Conservation (phyloP, 2,888 invertebrate species). For the Lasiommata megera region DNA sequence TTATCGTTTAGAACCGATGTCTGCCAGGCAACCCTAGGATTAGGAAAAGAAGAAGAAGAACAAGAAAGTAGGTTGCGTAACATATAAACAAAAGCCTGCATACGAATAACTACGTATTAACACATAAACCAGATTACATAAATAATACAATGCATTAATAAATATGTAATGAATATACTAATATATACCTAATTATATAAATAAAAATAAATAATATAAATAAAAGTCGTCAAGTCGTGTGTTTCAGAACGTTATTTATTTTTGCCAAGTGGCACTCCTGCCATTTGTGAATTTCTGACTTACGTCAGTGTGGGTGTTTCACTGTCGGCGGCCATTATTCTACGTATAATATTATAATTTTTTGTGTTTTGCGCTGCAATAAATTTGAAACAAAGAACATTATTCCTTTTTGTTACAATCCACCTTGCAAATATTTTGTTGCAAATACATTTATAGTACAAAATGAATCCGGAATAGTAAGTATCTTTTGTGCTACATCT, state of each 20-base stretch:
- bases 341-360: slow-evolving; percentile 72
- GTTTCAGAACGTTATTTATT: slow-evolving; percentile 61
- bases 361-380: slow-evolving; percentile 63
- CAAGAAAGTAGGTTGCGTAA: too few species aligned
- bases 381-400: slow-evolving; percentile 66
- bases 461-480: slow-evolving; percentile 93
- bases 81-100: too few species aligned
- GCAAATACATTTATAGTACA: slow-evolving; percentile 68
- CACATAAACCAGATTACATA: too few species aligned
- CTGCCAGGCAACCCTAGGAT: too few species aligned
- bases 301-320: slow-evolving; percentile 80
- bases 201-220: too few species aligned
- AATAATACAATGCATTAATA: too few species aligned
- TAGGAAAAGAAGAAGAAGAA: too few species aligned
- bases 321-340: slow-evolving; percentile 77
- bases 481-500: slow-evolving; percentile 73
- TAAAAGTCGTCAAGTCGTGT: too few species aligned
- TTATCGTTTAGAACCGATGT: too few species aligned
- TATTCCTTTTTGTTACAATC: slow-evolving; percentile 54
- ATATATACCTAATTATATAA: too few species aligned
- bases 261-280: slow-evolving; percentile 80
- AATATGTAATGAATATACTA: too few species aligned
- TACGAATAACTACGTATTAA: too few species aligned
- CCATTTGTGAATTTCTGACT: slow-evolving; percentile 60
- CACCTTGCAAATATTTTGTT: slow-evolving; percentile 55